Evolutionary conservation across 2,113 vertebrate species (phyloP), one percentile per base, ranked within the genome.

Genomic region (Galeopterus variegatus): DNA sequence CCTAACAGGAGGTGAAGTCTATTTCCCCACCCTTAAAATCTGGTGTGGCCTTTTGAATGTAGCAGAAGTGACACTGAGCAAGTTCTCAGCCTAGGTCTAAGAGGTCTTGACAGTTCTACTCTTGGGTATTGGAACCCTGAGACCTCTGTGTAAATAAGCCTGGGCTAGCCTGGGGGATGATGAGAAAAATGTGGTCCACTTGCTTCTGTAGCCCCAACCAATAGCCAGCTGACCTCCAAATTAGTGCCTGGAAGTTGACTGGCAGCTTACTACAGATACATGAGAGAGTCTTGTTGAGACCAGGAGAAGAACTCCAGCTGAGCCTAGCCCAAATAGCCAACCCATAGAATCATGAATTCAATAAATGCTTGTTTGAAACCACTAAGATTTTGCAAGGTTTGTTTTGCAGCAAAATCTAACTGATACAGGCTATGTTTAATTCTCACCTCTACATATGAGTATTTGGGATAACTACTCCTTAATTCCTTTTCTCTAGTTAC

Each of bases 391-490:
- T n/a, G 7, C 8, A 45, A 65, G 54, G 4, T 60, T 92, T 94
- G 21, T 64, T 96, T 79, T 92, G 19, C 8, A 69, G 21, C 19
- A 52, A 88, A 94, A 95, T 31, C 31, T 76, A 54, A 92, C 5
- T 56, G 19, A 54, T 9, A 60, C 12, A 52, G 28, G 80, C 10
- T 69, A 28, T 21, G 2, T 80, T 72, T 84, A 72, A 73, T 52
- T 54, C 28, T 87, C 18, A 75, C 4, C 33, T 80, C 14, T 67
- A 36, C 24, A 36, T 88, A 41, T 4, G 41, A 41, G 41, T 41
- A 56, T 33, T 82, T 52, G 72, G 10, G 11, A 84, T 85, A 56
- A 93, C 11, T 65, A 62, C n/a, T 31, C 3, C 6, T 85, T 48
- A 93, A 10, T 80, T 85, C 5, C 23, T 85, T 90, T 70, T 18